These are phyloP conservation scores for Sanderia malayensis DNA, from an alignment of 30 jellyfish, hydroid and myxozoan genomes.

Conservation along the genomic window DNA sequence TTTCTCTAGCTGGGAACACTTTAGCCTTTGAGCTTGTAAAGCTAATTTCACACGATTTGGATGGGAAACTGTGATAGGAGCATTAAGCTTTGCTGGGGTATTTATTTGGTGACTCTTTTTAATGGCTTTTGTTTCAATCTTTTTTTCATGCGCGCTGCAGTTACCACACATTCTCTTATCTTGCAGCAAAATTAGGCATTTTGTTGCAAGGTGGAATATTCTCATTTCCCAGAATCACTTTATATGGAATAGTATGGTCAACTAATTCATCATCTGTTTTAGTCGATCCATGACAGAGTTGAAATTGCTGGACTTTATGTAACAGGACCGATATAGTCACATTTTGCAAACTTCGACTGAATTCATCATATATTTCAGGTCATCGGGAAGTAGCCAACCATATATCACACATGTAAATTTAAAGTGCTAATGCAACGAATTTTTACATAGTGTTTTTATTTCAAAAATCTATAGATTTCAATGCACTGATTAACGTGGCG, in stretches of 20 bases:
- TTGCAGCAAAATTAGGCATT: background rate
- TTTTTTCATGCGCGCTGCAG: background rate
- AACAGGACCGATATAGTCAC: background rate
- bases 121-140: constrained; percentile 2
- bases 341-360: constrained; percentile 8
- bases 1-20: constrained; percentile 3
- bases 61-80: background rate
- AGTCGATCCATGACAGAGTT: background rate
- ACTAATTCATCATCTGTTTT: background rate
- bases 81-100: constrained; percentile 3
- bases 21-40: background rate
- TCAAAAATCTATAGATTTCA: no score
- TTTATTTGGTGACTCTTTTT: background rate
- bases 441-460: no score
- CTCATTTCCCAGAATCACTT: constrained; percentile 1
- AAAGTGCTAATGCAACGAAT: no score
- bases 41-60: constrained; percentile 1
- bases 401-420: constrained; percentile 4
- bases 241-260: constrained; percentile 9
- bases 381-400: constrained; percentile 9
- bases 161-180: background rate
- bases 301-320: background rate
- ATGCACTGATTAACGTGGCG: no score
- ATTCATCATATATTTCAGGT: constrained; percentile 1
- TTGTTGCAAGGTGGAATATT: background rate